phyloP scores from a whole-genome alignment of 2,797 vertebrate species.

The Lacerta bilineata region DNA sequence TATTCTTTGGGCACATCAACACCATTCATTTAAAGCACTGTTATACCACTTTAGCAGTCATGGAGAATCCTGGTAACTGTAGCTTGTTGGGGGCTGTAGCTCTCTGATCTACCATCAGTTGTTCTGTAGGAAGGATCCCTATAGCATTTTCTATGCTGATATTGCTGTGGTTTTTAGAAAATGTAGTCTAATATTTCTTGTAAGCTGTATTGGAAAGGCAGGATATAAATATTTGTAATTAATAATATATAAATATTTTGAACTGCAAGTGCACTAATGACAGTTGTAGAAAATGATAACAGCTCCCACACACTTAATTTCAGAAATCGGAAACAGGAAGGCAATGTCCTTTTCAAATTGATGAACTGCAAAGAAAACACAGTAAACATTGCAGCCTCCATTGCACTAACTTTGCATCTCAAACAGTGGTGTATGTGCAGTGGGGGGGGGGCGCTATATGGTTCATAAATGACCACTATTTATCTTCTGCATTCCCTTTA shows the following conservation, averaged over 20 bases:
- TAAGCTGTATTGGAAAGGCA: too few relatives aligned
- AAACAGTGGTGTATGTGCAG: background rate
- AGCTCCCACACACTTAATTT: slow-evolving; percentile 46
- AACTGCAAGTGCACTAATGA: slow-evolving; percentile 65
- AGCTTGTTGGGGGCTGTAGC: too few relatives aligned
- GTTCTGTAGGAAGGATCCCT: slow-evolving; percentile 23
- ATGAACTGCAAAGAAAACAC: slow-evolving; percentile 47
- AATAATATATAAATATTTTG: slow-evolving; percentile 39
- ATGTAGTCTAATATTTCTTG: too few relatives aligned
- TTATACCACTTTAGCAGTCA: too few relatives aligned
- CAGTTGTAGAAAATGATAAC: slow-evolving; percentile 54
- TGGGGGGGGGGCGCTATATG: background rate
- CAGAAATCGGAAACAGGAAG: slow-evolving; percentile 58
- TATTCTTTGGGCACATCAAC: too few relatives aligned
- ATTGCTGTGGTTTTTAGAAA: too few relatives aligned
- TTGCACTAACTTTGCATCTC: slow-evolving; percentile 40
- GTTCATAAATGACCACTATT: slow-evolving; percentile 44
- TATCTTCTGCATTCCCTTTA: slow-evolving; percentile 32
- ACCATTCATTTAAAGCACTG: too few relatives aligned
- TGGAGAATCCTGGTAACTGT: too few relatives aligned
- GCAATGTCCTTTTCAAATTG: slow-evolving; percentile 53
- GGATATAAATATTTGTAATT: too few relatives aligned
- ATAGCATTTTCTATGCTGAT: slow-evolving; percentile 40
- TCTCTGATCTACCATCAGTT: too few relatives aligned
- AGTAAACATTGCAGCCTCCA: slow-evolving; percentile 28